Base-by-base conservation (phyloP, 2,888 invertebrate genomes). In the Sesamia inferens region DNA sequence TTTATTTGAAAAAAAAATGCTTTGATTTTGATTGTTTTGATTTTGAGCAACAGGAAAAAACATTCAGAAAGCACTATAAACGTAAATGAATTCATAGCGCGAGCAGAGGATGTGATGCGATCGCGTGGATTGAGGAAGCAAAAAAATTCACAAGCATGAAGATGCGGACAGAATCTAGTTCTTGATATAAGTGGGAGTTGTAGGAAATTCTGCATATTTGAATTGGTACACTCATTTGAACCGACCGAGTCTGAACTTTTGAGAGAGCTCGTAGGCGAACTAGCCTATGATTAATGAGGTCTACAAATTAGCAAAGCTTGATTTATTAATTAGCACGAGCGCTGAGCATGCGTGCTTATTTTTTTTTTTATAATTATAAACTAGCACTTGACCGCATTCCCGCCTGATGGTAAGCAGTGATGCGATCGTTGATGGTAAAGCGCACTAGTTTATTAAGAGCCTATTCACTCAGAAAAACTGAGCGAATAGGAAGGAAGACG, bases 221-320 rank as follows among this genome's bases (percentile, higher is more conserved):
- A 6, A 22, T 39, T 19, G n/a, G n/a, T 55, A 39, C 6, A n/a
- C 47, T 31, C 7, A 47, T 8, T 2, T 24, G 16, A 22, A 4
- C 6, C 14, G 19, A 6, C 24, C 39, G 22, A 69, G 71, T 24
- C 8, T 19, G 22, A 55, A 48, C 11, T 48, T 24, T 59, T 68
- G 54, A 22, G 54, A 64, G 31, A 69, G 42, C 31, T 55, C 22
- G 47, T 71, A 54, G 51, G 77, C 19, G 47, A 54, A 64, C 58
- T 58, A 71, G 54, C 44, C 22, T 55, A 10, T 44, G 44, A 31
- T 51, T 5, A 71, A 54, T 64, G 59, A 42, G 71, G 1, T 71
- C 59, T 31, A 78, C 8, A 61, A 71, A 76, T 76, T 68, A 74
- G 58, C 67, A 55, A 79, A 55, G 74, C 74, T 68, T 57, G 67